Conservation (phyloP, 2,797 vertebrate species). For the Coendou prehensilis region DNA sequence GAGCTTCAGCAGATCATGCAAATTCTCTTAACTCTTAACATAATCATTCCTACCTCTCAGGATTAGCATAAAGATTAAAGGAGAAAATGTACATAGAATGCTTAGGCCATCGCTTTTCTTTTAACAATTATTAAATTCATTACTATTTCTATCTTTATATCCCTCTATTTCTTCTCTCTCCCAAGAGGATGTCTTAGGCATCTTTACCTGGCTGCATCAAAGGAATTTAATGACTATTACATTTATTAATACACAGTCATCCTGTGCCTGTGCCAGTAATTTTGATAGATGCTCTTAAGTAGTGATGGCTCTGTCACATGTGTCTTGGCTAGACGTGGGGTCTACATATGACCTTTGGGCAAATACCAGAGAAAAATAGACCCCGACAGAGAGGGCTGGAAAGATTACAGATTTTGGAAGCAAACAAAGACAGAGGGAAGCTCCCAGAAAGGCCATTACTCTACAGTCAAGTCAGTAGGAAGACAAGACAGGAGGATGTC, state of each 20-base stretch:
- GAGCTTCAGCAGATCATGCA: not conserved
- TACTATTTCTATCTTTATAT: not conserved
- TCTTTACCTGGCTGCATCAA: not conserved
- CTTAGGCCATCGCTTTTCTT: not conserved
- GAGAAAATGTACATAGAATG: not conserved
- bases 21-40: not conserved
- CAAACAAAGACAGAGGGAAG: not conserved
- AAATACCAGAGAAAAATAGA: not conserved
- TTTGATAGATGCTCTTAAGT: not conserved
- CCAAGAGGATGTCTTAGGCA: not conserved
- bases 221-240: not conserved
- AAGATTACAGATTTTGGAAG: not conserved
- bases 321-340: not conserved
- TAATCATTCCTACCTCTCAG: not conserved
- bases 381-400: not conserved
- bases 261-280: not conserved
- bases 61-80: conserved; percentile 1
- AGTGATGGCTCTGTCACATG: not conserved
- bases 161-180: not conserved
- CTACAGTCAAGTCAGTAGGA: not conserved
- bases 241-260: not conserved
- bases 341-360: accelerated
- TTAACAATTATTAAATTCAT: not conserved
- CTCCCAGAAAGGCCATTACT: not conserved
- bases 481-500: not conserved